Base-by-base conservation (phyloP, 1,140 invertebrate genomes). In the Heliconius congener region DNA sequence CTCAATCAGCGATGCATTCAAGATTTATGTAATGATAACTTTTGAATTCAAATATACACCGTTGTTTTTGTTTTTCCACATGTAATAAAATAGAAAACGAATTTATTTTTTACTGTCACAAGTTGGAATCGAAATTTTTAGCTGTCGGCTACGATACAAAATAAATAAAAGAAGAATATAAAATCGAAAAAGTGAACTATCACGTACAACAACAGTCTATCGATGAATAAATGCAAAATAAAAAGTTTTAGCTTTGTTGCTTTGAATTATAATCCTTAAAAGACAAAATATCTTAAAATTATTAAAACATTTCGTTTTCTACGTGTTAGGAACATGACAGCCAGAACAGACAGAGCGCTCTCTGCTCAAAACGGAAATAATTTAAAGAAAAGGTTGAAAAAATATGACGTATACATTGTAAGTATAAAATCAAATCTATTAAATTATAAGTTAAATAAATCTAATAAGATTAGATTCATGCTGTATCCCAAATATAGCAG, bases 51-150 rank as follows among this genome's bases (percentile, higher is more conserved):
- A 60, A 60, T 23, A 27, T 66, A 66, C 60, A 66, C 2, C 9
- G 23, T 30, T 30, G 9, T 66, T 66, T 66, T 66, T 11, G 6
- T 57, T 66, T 66, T 27, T 66, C 27, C 9, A 66, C 4, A 30
- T 5, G 13, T 11, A 66, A 66, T 66, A 66, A 66, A 66, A 66
- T 16, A 66, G 60, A 66, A 66, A 66, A 66, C 60, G 60, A 66
- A 8, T 66, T 66, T 27, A 66, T 27, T 30, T 66, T 66, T 66
- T 66, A 66, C 60, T 66, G 27, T 16, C 27, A 66, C 60, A 30
- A 23, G 11, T 3, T 66, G 30, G n/a, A 30, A 30, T 66, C 23
- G 60, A 30, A 16, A 30, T 66, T 27, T 66, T 66, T 9, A 66
- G 9, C 60, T 8, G 27, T 3, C 60, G 27, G 23, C 60, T 66